These are phyloP conservation scores for Drosophila acutilabella DNA, from an alignment of 2,888 invertebrate genomes.

Conservation along the genomic window DNA sequence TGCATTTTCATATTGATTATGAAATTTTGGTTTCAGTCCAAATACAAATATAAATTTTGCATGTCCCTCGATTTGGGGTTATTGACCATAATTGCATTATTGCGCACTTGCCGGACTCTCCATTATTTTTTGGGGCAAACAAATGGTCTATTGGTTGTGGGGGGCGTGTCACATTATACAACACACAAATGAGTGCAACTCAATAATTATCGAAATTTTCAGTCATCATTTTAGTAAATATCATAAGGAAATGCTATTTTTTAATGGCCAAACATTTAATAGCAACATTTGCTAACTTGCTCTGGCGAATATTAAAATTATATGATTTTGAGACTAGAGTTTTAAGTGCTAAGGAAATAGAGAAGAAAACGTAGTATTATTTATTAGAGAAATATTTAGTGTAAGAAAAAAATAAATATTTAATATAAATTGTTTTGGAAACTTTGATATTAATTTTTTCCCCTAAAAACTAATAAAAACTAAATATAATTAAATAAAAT, in stretches of 20 bases:
- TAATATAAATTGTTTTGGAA: no score
- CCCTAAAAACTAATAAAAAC: no score
- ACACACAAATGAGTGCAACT: slow-evolving; percentile 35
- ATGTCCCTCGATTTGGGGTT: slow-evolving; percentile 70
- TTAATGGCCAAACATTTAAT: no score
- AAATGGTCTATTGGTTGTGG: slow-evolving; percentile 7
- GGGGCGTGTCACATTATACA: slow-evolving; percentile 35
- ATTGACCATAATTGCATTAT: slow-evolving; percentile 74
- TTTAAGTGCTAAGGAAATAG: no score
- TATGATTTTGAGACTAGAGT: no score
- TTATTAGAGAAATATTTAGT: no score
- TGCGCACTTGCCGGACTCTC: slow-evolving; percentile 38
- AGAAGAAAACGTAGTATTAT: no score
- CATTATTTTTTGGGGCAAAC: slow-evolving; percentile 21
- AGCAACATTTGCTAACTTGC: no score
- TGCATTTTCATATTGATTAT: slow-evolving; percentile 58
- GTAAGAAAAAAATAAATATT: no score
- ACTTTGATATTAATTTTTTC: no score
- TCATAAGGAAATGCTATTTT: background rate
- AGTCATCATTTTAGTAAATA: background rate
- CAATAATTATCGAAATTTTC: background rate
- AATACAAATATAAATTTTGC: slow-evolving; percentile 37
- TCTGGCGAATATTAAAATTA: no score
- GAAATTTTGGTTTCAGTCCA: slow-evolving; percentile 44
- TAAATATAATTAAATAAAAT: no score